phyloP scores from a whole-genome alignment of 2,797 vertebrate species.

The Sebastes cheni region DNA sequence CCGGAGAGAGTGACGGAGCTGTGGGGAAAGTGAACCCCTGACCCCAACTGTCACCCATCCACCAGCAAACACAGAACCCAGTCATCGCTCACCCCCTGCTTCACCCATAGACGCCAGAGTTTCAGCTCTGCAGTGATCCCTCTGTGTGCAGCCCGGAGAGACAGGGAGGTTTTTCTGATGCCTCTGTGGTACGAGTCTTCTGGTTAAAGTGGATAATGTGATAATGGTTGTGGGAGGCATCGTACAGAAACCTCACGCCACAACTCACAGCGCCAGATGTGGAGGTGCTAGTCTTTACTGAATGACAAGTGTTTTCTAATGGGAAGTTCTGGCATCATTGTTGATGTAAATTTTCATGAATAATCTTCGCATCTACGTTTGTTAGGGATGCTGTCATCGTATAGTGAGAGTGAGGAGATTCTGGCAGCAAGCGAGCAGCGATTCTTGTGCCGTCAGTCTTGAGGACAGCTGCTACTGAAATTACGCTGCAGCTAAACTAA shows the following conservation, averaged over 20 bases:
- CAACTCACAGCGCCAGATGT: neutral
- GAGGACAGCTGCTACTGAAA: constrained; percentile 57
- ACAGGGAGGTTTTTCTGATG: constrained; percentile 15
- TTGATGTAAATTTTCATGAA: neutral
- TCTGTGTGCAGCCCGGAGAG: constrained; percentile 5
- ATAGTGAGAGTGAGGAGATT: constrained; percentile 53
- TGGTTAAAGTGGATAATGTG: constrained; percentile 36
- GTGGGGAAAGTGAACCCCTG: constrained; percentile 63
- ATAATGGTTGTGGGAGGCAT: constrained; percentile 19
- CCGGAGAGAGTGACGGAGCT: constrained; percentile 38
- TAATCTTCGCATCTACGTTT: constrained; percentile 3
- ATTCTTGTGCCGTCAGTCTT: constrained; percentile 1
- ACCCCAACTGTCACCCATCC: constrained; percentile 70
- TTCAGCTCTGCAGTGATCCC: constrained; percentile 28
- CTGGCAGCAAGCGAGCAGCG: neutral
- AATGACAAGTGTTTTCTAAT: neutral
- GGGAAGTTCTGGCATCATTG: neutral
- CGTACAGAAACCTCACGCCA: neutral
- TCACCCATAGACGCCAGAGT: constrained; percentile 25
- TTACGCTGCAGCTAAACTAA: constrained; percentile 48
- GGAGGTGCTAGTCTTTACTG: neutral
- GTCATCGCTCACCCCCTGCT: constrained; percentile 44
- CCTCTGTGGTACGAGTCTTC: constrained; percentile 13
- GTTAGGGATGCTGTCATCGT: neutral
- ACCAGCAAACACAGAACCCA: constrained; percentile 67